Percentiles rank a stretch among this genome's conserved stretches.
Conservation (phyloP, 2,113 vertebrate species). For the Furnarius figulus region DNA sequence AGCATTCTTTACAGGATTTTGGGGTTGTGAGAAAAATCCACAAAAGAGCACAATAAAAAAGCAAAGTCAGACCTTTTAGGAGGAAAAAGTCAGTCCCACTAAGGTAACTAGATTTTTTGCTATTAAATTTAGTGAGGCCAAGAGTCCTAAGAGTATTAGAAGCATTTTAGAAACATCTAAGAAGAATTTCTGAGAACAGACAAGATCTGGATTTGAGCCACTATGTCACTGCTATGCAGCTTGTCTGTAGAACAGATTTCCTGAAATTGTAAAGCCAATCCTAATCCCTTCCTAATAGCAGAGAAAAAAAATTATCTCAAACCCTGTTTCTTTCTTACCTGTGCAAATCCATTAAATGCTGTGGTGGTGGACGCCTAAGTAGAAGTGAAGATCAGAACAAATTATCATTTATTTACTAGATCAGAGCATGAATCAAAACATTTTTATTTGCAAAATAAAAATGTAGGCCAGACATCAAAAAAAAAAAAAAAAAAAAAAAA, state of each 20-base stretch:
- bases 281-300: neutral
- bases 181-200: neutral
- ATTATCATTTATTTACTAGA: slow-evolving; percentile 15
- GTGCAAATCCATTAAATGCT: slow-evolving; percentile 86
- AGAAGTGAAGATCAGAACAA: slow-evolving; percentile 66
- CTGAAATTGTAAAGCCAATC: neutral
- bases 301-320: neutral
- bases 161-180: neutral
- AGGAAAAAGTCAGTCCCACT: neutral
- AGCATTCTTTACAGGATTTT: neutral
- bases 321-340: slow-evolving; percentile 77
- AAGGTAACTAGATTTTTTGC: neutral
- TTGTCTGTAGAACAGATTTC: neutral
- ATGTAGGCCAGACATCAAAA: slow-evolving; percentile 3
- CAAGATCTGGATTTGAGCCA: neutral
- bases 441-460: slow-evolving; percentile 52
- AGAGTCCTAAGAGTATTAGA: neutral
- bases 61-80: neutral
- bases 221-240: neutral
- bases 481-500: neutral
- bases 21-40: neutral
- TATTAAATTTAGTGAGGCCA: neutral
- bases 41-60: neutral
- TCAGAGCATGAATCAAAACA: neutral
- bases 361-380: slow-evolving; percentile 79